A percentile compares a stretch with the other conserved stretches of the same genome.
Evolutionary conservation across 2,888 invertebrate species (phyloP).

Genomic region (Tenthredo livida): DNA sequence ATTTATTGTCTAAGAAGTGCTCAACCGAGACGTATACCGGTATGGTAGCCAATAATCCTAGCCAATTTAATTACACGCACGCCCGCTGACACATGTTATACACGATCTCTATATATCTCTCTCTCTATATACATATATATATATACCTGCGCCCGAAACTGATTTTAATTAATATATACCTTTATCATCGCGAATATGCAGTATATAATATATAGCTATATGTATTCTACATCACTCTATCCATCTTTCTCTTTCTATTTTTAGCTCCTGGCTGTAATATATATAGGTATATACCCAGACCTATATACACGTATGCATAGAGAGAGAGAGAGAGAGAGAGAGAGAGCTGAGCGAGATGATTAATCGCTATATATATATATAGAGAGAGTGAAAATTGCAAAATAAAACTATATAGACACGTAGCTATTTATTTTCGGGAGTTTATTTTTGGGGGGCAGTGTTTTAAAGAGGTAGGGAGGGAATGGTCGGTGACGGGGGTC

Average conservation of each 20-base stretch:
- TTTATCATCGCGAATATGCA: too few relatives aligned
- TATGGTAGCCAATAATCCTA: slow-evolving; percentile 26
- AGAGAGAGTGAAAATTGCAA: too few relatives aligned
- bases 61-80: slow-evolving; percentile 41
- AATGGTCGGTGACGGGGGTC: not conserved
- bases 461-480: not conserved
- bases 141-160: not conserved
- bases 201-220: too few relatives aligned
- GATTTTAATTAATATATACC: not conserved
- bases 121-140: not conserved
- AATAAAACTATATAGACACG: too few relatives aligned
- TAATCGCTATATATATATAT: too few relatives aligned
- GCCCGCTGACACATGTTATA: not conserved
- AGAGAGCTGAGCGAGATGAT: too few relatives aligned
- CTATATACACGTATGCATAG: too few relatives aligned
- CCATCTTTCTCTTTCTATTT: too few relatives aligned
- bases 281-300: too few relatives aligned
- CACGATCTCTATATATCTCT: not conserved
- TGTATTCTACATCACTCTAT: too few relatives aligned
- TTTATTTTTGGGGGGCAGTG: not conserved
- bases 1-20: slow-evolving; percentile 14
- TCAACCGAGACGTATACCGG: not conserved
- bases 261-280: too few relatives aligned
- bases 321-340: too few relatives aligned
- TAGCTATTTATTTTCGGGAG: not conserved